Evolutionary conservation across 2,113 vertebrate genomes (phyloP).

Genomic region (Rhipidura dahli): DNA sequence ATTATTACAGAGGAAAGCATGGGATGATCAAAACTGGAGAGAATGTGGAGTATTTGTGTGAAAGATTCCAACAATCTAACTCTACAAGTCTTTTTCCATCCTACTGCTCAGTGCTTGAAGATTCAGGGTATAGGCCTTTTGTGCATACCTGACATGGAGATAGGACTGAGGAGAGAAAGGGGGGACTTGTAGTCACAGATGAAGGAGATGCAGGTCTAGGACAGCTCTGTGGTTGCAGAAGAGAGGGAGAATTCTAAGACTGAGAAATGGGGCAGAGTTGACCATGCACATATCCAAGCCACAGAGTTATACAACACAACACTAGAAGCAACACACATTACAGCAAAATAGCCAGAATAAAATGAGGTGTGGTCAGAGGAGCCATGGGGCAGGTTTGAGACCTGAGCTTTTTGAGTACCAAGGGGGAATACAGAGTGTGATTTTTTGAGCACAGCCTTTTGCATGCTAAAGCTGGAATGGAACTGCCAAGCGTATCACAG

Average conservation of each 20-base stretch:
- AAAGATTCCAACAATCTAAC: neutral
- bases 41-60: neutral
- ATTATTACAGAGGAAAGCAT: neutral
- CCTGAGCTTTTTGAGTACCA: neutral
- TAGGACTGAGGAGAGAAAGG: neutral
- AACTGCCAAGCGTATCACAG: neutral
- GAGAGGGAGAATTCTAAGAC: neutral
- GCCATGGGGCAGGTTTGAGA: neutral
- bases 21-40: neutral
- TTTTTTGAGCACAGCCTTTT: neutral
- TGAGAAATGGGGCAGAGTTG: neutral
- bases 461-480: neutral
- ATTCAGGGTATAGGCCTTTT: neutral
- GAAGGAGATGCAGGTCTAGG: neutral
- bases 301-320: neutral
- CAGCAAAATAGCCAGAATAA: neutral
- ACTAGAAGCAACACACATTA: neutral
- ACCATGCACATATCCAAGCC: neutral
- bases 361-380: neutral
- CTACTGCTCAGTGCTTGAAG: neutral
- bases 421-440: rapidly evolving
- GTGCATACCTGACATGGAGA: neutral
- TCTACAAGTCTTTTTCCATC: neutral
- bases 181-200: neutral
- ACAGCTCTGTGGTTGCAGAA: neutral